A percentile compares a stretch with the other conserved stretches of the same genome.
Conservation (phyloP, 2,113 vertebrate species). For the Cricetomys ansorgei region DNA sequence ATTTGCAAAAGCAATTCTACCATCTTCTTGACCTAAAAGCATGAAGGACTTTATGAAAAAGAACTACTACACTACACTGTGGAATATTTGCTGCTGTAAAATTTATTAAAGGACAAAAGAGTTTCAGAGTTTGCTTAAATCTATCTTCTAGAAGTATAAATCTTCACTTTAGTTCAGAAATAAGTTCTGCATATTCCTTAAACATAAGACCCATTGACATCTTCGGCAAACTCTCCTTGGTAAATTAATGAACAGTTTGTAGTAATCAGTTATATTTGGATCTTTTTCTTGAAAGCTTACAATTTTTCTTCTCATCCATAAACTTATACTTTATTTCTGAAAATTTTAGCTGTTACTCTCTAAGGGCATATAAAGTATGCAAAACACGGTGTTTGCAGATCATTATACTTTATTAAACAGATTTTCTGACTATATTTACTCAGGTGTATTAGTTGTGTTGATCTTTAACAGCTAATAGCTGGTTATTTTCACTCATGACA, state of each 20-base stretch:
- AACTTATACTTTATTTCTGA: constrained; percentile 30
- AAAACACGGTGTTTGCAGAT: constrained; percentile 13
- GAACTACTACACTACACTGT: not conserved
- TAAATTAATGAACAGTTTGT: constrained; percentile 39
- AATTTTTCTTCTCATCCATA: constrained; percentile 4
- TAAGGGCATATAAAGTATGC: not conserved
- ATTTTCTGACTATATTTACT: constrained; percentile 52
- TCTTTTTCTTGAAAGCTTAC: constrained; percentile 26
- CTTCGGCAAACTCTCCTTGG: constrained; percentile 11
- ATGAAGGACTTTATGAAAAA: not conserved
- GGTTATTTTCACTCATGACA: not conserved
- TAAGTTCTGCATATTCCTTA: constrained; percentile 38
- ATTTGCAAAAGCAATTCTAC: constrained; percentile 44
- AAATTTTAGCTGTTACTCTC: not conserved
- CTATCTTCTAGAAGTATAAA: not conserved
- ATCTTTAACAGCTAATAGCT: constrained; percentile 22
- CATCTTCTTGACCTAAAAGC: constrained; percentile 39
- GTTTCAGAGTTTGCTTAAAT: constrained; percentile 45
- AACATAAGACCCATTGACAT: constrained; percentile 32
- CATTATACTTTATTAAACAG: constrained; percentile 55
- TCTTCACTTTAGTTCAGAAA: constrained; percentile 38
- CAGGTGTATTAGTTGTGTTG: not conserved
- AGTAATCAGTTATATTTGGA: constrained; percentile 34
- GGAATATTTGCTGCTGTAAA: not conserved
- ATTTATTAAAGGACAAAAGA: constrained; percentile 39